A percentile compares a stretch with the other conserved stretches of the same genome.
phyloP scores from a whole-genome alignment of 2,888 invertebrate species.

The Drosophila barbarae region DNA sequence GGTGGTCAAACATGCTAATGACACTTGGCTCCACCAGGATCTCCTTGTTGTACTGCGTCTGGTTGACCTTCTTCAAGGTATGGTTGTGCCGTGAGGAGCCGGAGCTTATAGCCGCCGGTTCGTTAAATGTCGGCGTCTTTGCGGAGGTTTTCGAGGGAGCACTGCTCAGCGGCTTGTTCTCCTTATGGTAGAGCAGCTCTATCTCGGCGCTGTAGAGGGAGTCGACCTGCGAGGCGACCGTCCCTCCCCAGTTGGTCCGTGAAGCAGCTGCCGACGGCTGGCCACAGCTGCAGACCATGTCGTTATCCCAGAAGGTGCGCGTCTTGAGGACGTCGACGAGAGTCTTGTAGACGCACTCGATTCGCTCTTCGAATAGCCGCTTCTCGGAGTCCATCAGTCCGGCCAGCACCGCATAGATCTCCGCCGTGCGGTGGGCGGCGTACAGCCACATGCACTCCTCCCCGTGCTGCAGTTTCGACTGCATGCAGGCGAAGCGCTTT shows the following conservation, averaged over 20 bases:
- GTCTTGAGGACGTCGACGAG: slow-evolving; percentile 52
- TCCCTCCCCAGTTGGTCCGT: neutral
- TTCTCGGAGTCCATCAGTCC: slow-evolving; percentile 66
- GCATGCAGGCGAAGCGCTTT: slow-evolving; percentile 37
- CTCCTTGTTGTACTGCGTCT: neutral
- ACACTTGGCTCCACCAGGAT: neutral
- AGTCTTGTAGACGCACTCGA: slow-evolving; percentile 63
- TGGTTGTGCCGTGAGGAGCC: slow-evolving; percentile 12
- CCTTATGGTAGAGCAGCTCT: slow-evolving; percentile 43
- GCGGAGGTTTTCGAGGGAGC: slow-evolving; percentile 20
- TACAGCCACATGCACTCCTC: slow-evolving; percentile 72
- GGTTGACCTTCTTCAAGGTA: neutral
- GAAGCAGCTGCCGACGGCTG: rapidly evolving
- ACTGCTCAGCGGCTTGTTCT: slow-evolving; percentile 5
- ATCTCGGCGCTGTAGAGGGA: neutral
- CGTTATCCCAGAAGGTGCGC: slow-evolving; percentile 46
- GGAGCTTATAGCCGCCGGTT: neutral
- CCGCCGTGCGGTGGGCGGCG: slow-evolving; percentile 71
- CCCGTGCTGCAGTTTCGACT: slow-evolving; percentile 46
- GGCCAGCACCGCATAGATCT: slow-evolving; percentile 61
- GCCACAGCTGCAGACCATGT: slow-evolving; percentile 30
- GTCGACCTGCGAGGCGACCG: neutral
- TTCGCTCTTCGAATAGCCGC: slow-evolving; percentile 54
- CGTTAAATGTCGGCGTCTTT: neutral
- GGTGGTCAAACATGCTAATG: neutral